Evolutionary conservation across 2,797 vertebrate species (phyloP), one percentile per base, ranked within the genome.

Genomic region (Falco rusticolus): DNA sequence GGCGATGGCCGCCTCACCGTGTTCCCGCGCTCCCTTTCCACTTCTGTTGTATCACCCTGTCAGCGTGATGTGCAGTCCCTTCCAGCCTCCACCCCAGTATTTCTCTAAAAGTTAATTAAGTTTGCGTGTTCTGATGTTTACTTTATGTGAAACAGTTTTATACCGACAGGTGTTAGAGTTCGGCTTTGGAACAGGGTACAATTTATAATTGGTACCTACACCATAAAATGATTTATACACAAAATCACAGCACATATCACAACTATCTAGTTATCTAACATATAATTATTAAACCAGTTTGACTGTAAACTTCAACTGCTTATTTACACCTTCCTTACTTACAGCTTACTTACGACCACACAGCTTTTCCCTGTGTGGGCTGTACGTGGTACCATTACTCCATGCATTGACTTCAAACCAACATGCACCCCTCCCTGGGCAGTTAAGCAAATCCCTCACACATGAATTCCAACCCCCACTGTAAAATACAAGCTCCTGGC

Each of bases 1-100:
- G 65, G 29, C 1, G 3, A 19, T 1, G 0, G 61, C 34, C 1
- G 5, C 10, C 6, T 45, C 20, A 47, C 20, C 33, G 45, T 3
- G 1, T 56, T 39, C 25, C n/a, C 70, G 72, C 57, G 24, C 54
- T 33, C 13, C 59, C 15, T 11, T 68, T 57, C 50, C 9, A 22
- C 25, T 60, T n/a, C 15, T 21, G 11, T 21, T 41, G 53, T 54
- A 43, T 18, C 41, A 41, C 11, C 9, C 16, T 48, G 19, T 29
- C 29, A 25, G 11, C 4, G 7, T 8, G 26, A 48, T 2, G 8
- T 34, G 11, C 34, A 47, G 43, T 26, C 50, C 16, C 37, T 34
- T 4, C 59, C 34, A 39, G 48, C 71, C 48, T 41, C 28, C 26
- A 50, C 31, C 13, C 48, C 56, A 11, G 13, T 66, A 54, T 22